Base-by-base conservation (phyloP, 2,797 vertebrate genomes). In the Manis crassicaudata region DNA sequence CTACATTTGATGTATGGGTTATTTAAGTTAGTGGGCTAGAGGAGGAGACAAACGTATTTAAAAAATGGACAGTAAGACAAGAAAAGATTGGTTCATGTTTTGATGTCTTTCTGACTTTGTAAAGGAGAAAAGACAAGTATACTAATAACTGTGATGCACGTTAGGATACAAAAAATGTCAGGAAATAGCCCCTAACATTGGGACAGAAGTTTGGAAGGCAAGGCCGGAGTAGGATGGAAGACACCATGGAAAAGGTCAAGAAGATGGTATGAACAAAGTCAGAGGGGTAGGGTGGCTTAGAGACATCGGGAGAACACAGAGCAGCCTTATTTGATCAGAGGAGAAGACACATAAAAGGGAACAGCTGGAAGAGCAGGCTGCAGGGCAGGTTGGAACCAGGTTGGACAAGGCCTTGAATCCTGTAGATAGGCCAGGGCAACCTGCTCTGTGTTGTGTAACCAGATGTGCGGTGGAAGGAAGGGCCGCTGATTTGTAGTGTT, bases 31-130 rank as follows among this genome's bases (percentile, higher is more conserved):
- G 27, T 56, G 1, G 29, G 8, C 9, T 93, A 75, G 14, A 89
- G 43, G 10, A 89, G 56, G 20, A 88, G 35, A 84, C 13, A 77
- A 76, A 89, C 18, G 23, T 81, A 65, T 68, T 88, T 75, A 18
- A 70, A 62, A 67, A 35, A 50, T 3, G 63, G 52, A 83, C 3
- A 52, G 46, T 46, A 46, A 46, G 37, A 29, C 3, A 20, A 21
- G 63, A 90, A 82, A 54, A 46, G 2, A 32, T 10, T 37, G 20
- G 35, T 32, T 72, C 27, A 7, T 58, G 9, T 76, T 65, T 91
- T 94, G 60, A 46, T n/a, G 4, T 46, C 17, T 9, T 90, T 95
- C 52, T 83, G 70, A 91, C 37, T 52, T 96, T 91, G 27, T 62
- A 77, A 88, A 88, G 46, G 70, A 83, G 29, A 95, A 81, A 79